phyloP scores from a whole-genome alignment of 2,113 vertebrate genomes.

The Ranitomeya variabilis region DNA sequence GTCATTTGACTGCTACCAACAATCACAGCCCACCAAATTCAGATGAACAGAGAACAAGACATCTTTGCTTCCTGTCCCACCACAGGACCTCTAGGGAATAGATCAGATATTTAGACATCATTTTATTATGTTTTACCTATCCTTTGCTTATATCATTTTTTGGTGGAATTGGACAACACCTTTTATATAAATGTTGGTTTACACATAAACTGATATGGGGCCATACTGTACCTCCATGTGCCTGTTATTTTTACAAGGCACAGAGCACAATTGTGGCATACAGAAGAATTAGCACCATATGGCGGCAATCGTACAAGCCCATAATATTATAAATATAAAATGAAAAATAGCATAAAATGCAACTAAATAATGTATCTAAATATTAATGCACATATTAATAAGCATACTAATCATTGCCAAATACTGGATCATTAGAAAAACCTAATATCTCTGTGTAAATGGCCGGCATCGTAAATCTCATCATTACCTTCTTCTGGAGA shows the following conservation, averaged over 20 bases:
- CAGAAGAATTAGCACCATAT: not conserved
- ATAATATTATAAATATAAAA: not conserved
- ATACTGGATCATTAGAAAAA: not conserved
- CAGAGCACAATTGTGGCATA: not conserved
- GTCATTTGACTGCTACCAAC: too few species aligned
- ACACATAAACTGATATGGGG: too few species aligned
- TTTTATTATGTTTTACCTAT: too few species aligned
- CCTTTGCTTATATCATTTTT: too few species aligned
- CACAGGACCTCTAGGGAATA: too few species aligned
- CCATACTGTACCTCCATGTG: not conserved
- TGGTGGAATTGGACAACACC: too few species aligned
- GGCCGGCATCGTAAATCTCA: not conserved
- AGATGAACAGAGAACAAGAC: too few species aligned
- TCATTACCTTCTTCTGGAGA: conserved; percentile 52
- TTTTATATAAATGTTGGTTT: too few species aligned
- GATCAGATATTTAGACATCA: too few species aligned
- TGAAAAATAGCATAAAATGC: not conserved
- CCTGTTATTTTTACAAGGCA: not conserved
- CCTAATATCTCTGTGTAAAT: not conserved
- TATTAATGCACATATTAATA: not conserved
- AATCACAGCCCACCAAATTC: too few species aligned
- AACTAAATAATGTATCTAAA: not conserved
- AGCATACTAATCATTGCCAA: not conserved
- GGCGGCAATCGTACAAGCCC: not conserved
- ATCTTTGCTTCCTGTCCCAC: too few species aligned